phyloP scores from a whole-genome alignment of 2,113 vertebrate species.

The Nipponia nippon region DNA sequence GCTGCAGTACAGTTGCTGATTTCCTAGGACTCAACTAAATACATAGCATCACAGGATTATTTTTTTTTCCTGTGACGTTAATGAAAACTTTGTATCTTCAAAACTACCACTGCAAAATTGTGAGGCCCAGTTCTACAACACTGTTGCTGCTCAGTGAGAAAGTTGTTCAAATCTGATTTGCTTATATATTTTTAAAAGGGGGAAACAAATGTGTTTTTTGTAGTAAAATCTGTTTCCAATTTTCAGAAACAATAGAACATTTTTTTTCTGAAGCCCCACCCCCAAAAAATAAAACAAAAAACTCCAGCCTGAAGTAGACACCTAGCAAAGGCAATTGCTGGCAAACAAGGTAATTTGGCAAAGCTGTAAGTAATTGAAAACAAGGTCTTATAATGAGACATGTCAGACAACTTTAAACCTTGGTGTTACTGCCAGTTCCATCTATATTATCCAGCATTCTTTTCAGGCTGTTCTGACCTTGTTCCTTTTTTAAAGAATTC shows the following conservation, averaged over 20 bases:
- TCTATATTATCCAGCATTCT: background rate
- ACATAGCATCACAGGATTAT: background rate
- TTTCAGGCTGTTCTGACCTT: background rate
- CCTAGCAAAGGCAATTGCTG: background rate
- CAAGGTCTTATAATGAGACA: background rate
- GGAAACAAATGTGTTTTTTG: background rate
- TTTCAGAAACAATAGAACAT: background rate
- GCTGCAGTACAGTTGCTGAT: background rate
- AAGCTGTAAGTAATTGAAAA: background rate
- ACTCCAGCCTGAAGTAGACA: background rate
- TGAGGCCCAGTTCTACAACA: background rate
- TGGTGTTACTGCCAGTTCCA: background rate
- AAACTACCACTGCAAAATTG: background rate
- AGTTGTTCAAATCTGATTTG: background rate
- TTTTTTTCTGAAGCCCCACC: background rate
- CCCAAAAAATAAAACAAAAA: background rate
- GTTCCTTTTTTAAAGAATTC: background rate
- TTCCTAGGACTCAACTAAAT: background rate
- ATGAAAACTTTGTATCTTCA: background rate
- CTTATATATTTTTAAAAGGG: background rate
- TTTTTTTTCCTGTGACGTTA: background rate
- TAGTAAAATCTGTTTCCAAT: background rate
- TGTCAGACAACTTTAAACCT: background rate
- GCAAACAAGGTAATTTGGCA: background rate
- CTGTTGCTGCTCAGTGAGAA: background rate